Base-by-base conservation (phyloP, 2,113 vertebrate species). In the Calidris pygmaea region DNA sequence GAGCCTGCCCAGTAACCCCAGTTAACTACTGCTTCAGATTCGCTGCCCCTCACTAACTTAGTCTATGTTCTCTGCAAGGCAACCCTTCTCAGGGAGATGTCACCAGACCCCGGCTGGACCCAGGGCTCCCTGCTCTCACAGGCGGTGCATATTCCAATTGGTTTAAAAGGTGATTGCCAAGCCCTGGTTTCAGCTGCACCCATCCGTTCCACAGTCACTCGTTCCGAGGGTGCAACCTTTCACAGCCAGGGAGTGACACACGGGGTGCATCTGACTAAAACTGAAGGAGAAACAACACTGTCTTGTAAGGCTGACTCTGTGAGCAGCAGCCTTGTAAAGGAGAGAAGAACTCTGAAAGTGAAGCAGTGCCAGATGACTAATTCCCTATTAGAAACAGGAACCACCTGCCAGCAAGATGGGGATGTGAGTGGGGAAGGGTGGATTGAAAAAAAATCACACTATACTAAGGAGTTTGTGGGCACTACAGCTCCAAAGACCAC, bases 121-220 rank as follows among this genome's bases (percentile, higher is more conserved):
- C 37, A 3, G 6, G 32, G 9, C 37, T 32, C 23, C 32, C 35
- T 60, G 16, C 77, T 48, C 71, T 34, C 14, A 6, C 26, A 32
- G 34, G 3, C 6, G 10, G 11, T 7, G 56, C 0, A 4, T 3
- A 19, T 29, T 3, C 1, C 9, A 2, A 12, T 2, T 34, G 5
- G 19, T 21, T 19, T 14, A 13, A 9, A 30, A 5, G 63, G 5
- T 14, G 24, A 3, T 4, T 23, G 45, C 43, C 32, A 62, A 11
- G 14, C 37, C 26, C 67, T 70, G 86, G 35, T 7, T 53, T 47
- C 4, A n/a, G 43, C 75, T 45, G 14, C 50, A 4, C 24, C 35
- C 43, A 20, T 6, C 47, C 50, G 9, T 1, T 45, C 47, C 62
- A 21, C 32, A 15, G 9, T 1, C 0, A 7, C 16, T 0, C 11